Evolutionary conservation across 2,113 vertebrate species (phyloP).

Genomic region (Caracal caracal): DNA sequence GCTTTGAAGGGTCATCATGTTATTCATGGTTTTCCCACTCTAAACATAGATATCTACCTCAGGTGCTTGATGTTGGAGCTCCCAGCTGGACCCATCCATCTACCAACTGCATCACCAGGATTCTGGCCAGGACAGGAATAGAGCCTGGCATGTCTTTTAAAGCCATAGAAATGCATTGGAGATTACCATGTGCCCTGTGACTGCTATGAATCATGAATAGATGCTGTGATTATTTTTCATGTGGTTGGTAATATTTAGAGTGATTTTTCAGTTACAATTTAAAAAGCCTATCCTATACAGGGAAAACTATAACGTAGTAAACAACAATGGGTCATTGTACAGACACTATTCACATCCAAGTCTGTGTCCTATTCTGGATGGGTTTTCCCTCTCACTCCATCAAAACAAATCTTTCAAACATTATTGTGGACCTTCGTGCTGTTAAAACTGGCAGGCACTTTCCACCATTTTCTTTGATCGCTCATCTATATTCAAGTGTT

Average conservation of each 20-base stretch:
- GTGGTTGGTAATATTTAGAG: neutral
- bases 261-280: neutral
- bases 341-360: neutral
- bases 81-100: constrained; percentile 41
- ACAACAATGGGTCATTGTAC: neutral
- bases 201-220: neutral
- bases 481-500: neutral
- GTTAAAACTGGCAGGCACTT: neutral
- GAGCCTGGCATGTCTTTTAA: constrained; percentile 12
- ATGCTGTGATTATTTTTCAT: constrained; percentile 6
- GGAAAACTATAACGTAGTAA: neutral
- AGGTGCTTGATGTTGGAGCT: neutral
- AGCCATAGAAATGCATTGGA: constrained; percentile 33
- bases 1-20: neutral
- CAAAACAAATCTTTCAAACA: neutral
- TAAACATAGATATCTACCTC: constrained; percentile 48
- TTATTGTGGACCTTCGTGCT: no score
- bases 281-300: neutral
- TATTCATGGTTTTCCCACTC: neutral
- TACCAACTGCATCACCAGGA: constrained; percentile 37
- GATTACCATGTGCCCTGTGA: constrained; percentile 9
- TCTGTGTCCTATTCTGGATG: neutral
- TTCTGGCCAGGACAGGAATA: constrained; percentile 41
- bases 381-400: neutral
- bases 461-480: neutral